Conservation (phyloP, 2,113 vertebrate species). For the Himantopus leucocephalus region DNA sequence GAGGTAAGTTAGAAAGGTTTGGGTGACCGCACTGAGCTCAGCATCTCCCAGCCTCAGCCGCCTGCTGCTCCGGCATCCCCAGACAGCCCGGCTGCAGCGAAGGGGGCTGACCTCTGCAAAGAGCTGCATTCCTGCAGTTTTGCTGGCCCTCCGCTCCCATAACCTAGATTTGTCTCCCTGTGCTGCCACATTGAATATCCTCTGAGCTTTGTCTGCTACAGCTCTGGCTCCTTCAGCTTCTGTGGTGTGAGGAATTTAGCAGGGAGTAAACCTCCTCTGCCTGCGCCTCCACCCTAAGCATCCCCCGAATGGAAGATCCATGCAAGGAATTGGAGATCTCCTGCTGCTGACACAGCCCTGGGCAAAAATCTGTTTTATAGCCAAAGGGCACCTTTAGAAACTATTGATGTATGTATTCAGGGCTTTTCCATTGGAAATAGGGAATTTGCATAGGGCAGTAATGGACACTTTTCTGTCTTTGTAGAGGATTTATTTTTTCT, state of each 20-base stretch:
- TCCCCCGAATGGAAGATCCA: background rate
- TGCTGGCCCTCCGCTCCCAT: background rate
- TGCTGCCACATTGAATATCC: background rate
- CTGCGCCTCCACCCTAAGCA: background rate
- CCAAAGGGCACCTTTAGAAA: background rate
- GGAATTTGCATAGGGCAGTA: background rate
- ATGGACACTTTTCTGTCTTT: background rate
- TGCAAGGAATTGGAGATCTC: background rate
- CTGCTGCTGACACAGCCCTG: background rate
- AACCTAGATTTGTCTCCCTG: background rate
- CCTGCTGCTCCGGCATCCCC: background rate
- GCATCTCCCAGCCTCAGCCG: background rate
- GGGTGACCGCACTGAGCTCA: background rate
- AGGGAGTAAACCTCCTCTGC: background rate
- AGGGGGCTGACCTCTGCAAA: background rate
- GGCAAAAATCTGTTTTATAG: background rate
- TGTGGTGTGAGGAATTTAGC: background rate
- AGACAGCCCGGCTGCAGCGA: background rate
- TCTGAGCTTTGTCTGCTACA: background rate
- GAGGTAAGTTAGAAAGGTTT: background rate
- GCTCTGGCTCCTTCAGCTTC: background rate
- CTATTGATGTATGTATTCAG: background rate
- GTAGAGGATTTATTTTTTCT: background rate
- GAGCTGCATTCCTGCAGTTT: background rate
- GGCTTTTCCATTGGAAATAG: background rate